Evolutionary conservation across 1,140 invertebrate genomes (phyloP), one percentile per base, ranked within the genome.

Genomic region (Aethina tumida): DNA sequence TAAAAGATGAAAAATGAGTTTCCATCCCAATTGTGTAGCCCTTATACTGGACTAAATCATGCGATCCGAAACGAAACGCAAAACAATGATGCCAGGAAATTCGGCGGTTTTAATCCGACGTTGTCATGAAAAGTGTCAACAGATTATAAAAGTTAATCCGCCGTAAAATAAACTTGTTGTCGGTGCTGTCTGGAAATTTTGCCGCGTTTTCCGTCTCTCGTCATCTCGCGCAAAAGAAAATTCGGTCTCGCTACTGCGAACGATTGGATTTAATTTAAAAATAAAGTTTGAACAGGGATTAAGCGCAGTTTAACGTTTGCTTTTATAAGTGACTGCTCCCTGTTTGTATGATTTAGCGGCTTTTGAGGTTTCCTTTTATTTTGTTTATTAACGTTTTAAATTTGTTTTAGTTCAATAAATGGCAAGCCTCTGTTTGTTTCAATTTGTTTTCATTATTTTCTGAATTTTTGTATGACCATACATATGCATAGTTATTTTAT

Each of bases 61-160:
- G n/a, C n/a, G n/a, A n/a, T n/a, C n/a, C n/a, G n/a, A n/a, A n/a
- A n/a, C n/a, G n/a, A n/a, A n/a, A 35, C 34, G 21, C 37, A 41
- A 33, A 35, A 19, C 22, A 15, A 31, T 38, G 32, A 30, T 30
- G 27, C 35, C 43, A 45, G 42, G 36, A 50, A 46, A 49, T 47
- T 45, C 41, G 47, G 40, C 45, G 42, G 41, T 38, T 28, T 39
- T 27, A 34, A 40, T 28, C 27, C 47, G 33, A 40, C 38, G 35
- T 31, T 30, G 45, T 49, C 49, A 35, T 38, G 45, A 49, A 49
- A 51, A 44, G 44, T 53, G 50, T 50, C 50, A 55, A 50, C 52
- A 49, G 53, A 50, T 50, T 55, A 55, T 55, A 47, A 46, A 51
- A 55, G 53, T 52, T 55, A 55, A 55, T 55, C 50, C 49, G 22